Conservation (phyloP, 2,888 invertebrate genomes). For the Pachycephus smyrnensis region DNA sequence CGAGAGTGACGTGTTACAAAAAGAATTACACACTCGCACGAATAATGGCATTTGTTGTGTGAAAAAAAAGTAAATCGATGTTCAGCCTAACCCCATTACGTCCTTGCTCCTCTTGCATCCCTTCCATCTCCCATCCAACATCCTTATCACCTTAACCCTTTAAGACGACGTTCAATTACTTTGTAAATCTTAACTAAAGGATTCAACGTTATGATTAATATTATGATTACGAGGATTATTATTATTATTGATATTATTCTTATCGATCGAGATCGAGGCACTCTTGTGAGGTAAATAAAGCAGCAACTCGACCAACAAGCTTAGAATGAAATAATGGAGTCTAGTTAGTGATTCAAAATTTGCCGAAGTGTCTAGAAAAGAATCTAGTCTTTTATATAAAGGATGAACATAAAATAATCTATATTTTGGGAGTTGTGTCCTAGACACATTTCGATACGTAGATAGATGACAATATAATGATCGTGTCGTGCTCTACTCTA, state of each 20-base stretch:
- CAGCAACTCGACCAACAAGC: slow-evolving; percentile 31
- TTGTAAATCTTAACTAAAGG: not conserved
- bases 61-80: not conserved
- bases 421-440: slow-evolving; percentile 25
- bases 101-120: too few species aligned
- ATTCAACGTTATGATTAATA: too few species aligned
- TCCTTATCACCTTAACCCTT: too few species aligned
- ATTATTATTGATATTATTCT: not conserved
- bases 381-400: slow-evolving; percentile 58
- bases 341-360: slow-evolving; percentile 51
- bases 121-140: too few species aligned
- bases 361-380: slow-evolving; percentile 39
- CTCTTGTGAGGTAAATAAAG: not conserved
- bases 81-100: not conserved
- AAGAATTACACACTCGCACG: not conserved
- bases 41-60: not conserved
- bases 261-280: not conserved
- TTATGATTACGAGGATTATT: too few species aligned
- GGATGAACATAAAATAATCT: slow-evolving; percentile 49
- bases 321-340: slow-evolving; percentile 19
- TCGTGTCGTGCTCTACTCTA: slow-evolving; percentile 54
- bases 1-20: not conserved
- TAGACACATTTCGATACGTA: slow-evolving; percentile 51
- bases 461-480: slow-evolving; percentile 55
- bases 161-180: too few species aligned